phyloP scores from a whole-genome alignment of 2,113 vertebrate species.

The Bambusicola thoracicus region DNA sequence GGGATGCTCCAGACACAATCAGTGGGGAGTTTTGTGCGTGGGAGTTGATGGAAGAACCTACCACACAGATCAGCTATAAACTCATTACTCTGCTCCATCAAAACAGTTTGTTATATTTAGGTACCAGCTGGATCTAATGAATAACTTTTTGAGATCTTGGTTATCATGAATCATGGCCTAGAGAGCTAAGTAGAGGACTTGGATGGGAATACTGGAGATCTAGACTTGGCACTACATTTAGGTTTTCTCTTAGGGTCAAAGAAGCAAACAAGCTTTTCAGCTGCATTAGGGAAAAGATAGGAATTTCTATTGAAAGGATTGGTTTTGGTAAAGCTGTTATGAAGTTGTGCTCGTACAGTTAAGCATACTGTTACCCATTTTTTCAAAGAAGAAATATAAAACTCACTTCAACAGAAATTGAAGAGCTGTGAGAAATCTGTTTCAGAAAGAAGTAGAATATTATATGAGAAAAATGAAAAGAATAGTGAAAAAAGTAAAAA shows the following conservation, averaged over 20 bases:
- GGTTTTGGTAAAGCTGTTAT: background rate
- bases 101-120: conserved; percentile 3
- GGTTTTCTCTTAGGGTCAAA: background rate
- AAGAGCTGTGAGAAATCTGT: background rate
- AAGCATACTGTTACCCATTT: background rate
- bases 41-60: rapidly evolving
- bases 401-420: background rate
- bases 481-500: background rate
- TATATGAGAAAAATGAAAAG: background rate
- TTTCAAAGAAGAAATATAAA: background rate
- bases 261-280: background rate
- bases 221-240: background rate
- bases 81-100: background rate
- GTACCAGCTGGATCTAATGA: conserved; percentile 16
- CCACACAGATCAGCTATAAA: background rate
- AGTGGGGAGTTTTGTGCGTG: conserved; percentile 38
- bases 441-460: background rate
- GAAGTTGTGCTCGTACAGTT: background rate
- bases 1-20: background rate
- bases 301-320: background rate
- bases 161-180: conserved; percentile 9
- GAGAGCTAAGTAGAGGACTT: background rate
- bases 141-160: background rate
- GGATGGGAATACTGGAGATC: background rate
- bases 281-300: background rate